Evolutionary conservation across 2,113 vertebrate genomes (phyloP), one percentile per base, ranked within the genome.

Genomic region (Anarhynchus alexandrinus): DNA sequence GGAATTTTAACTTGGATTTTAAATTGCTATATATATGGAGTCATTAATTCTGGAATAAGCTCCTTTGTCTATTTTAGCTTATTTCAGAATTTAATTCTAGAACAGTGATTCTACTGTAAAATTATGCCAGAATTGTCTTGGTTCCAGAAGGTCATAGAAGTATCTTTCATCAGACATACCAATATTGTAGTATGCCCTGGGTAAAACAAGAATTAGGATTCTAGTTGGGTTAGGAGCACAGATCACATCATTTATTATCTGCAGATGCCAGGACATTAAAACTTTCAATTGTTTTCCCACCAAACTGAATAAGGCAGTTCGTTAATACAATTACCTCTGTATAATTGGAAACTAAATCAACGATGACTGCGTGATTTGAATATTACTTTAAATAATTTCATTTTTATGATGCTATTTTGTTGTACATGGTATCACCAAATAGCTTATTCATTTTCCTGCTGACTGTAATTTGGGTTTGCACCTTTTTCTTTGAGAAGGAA

Each of bases 261-360:
- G 77, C 94, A 96, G 97, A 93, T 94, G 95, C 64, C 51, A 71
- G 90, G 91, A 97, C 93, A 94, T 97, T 97, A 97, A 96, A 97
- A 95, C 96, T 97, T 94, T 84, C 80, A 67, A 84, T 95, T 93
- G 82, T 97, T 97, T 97, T 97, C 93, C 86, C 96, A 97, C 88
- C 73, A 94, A 97, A 94, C 79, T 87, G 96, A 98, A 96, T 81
- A 96, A 97, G 88, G 96, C 81, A 85, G 92, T 90, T 93, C 93
- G 62, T 96, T 97, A 95, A 96, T 96, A 95, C 96, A 96, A 98
- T 98, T 98, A 98, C 93, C 90, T 98, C 93, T 90, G 51, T 96
- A 95, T 97, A 97, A 98, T 95, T 98, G 96, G 96, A 97, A 98
- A 89, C 91, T 97, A 98, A 98, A 98, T 97, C 97, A 98, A 86